Percentiles rank a stretch among this genome's conserved stretches.
Evolutionary conservation across 2,888 invertebrate species (phyloP).

Genomic region (Cosmia trapezina): DNA sequence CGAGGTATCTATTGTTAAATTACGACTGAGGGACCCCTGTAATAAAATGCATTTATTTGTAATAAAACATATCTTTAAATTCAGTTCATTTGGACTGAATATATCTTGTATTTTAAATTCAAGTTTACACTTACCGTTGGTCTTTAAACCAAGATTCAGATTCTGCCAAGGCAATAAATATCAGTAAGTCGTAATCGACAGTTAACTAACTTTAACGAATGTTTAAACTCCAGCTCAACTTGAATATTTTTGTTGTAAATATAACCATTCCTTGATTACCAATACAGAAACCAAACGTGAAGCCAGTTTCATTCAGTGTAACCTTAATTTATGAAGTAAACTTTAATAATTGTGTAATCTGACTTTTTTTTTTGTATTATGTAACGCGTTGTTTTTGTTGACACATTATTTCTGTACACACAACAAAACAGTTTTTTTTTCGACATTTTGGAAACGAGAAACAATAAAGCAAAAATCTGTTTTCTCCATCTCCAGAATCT

Average conservation of each 20-base stretch:
- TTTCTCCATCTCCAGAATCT: neutral
- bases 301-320: slow-evolving; percentile 79
- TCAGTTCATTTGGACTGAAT: slow-evolving; percentile 16
- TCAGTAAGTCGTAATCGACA: neutral
- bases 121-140: neutral
- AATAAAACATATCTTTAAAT: slow-evolving; percentile 39
- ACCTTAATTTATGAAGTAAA: slow-evolving; percentile 61
- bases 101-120: slow-evolving; percentile 22
- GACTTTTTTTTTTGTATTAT: slow-evolving; percentile 50
- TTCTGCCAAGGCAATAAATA: neutral
- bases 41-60: slow-evolving; percentile 56
- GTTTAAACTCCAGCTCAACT: slow-evolving; percentile 11
- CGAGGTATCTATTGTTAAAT: neutral
- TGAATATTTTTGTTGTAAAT: slow-evolving; percentile 41
- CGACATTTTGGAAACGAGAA: neutral
- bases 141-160: slow-evolving; percentile 5
- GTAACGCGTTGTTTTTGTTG: slow-evolving; percentile 35
- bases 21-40: slow-evolving; percentile 18
- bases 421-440: neutral
- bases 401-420: slow-evolving; percentile 1
- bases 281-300: slow-evolving; percentile 80
- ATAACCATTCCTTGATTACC: slow-evolving; percentile 77
- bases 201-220: neutral
- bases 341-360: slow-evolving; percentile 42
- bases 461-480: neutral